Evolutionary conservation across 1,140 invertebrate species (phyloP).

Genomic region (Eupeodes corollae): DNA sequence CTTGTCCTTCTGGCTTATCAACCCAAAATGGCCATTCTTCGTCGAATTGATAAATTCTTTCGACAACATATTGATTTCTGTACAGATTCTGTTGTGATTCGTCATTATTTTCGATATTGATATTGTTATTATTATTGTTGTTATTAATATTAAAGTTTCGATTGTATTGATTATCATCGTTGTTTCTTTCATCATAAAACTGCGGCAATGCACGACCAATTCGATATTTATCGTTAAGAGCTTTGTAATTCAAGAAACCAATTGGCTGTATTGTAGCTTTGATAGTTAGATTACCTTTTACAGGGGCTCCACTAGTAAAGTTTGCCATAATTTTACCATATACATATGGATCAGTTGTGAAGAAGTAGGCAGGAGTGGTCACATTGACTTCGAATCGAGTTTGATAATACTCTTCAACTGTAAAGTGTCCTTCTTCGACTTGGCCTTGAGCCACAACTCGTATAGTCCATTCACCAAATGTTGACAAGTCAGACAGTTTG

Average conservation of each 20-base stretch:
- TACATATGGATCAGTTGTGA: slow-evolving; percentile 71
- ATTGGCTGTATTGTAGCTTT: slow-evolving; percentile 64
- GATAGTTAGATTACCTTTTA: slow-evolving; percentile 74
- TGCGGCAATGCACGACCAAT: slow-evolving; percentile 24
- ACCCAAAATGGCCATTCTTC: slow-evolving; percentile 72
- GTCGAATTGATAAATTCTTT: slow-evolving; percentile 64
- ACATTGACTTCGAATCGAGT: slow-evolving; percentile 89
- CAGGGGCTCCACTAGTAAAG: slow-evolving; percentile 79
- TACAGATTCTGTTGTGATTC: slow-evolving; percentile 26
- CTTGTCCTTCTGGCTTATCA: slow-evolving; percentile 39
- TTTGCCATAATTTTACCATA: slow-evolving; percentile 82
- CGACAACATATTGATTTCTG: slow-evolving; percentile 46
- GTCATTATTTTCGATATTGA: slow-evolving; percentile 19
- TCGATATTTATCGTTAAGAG: slow-evolving; percentile 32
- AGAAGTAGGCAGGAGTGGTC: slow-evolving; percentile 87
- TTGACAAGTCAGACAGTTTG: slow-evolving; percentile 79
- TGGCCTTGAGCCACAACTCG: slow-evolving; percentile 79
- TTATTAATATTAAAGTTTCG: slow-evolving; percentile 9
- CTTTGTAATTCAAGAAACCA: slow-evolving; percentile 42
- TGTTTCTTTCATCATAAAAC: slow-evolving; percentile 22
- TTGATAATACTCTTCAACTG: slow-evolving; percentile 91
- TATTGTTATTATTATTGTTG: slow-evolving; percentile 13
- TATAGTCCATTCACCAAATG: slow-evolving; percentile 86
- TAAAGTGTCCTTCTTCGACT: slow-evolving; percentile 71
- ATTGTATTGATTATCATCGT: slow-evolving; percentile 23